Conservation (phyloP, 2,113 vertebrate genomes). For the Cyanoramphus novaezelandiae region DNA sequence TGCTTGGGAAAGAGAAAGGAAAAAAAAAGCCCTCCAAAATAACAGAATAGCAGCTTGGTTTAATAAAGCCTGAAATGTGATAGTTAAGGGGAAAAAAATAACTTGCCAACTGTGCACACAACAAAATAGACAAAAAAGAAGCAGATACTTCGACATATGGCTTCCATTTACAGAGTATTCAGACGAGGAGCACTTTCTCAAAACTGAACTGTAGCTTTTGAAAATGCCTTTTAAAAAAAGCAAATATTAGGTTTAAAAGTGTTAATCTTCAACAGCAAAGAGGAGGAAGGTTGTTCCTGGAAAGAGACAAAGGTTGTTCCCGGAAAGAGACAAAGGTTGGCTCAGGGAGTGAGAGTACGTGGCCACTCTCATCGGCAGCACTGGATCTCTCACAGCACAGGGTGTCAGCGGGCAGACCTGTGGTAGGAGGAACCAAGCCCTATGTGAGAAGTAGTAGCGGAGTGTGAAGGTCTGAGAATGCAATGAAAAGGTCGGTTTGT, state of each 20-base stretch:
- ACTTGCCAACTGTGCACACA: constrained; percentile 38
- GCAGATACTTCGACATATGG: constrained; percentile 45
- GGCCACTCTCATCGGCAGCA: accelerated
- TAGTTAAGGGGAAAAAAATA: constrained; percentile 40
- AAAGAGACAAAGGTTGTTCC: background rate
- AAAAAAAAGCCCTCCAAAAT: background rate
- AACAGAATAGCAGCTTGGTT: constrained; percentile 50
- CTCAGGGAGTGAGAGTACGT: background rate
- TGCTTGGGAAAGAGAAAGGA: background rate
- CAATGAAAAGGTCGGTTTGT: accelerated
- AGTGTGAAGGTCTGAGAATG: background rate
- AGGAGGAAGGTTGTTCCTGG: background rate
- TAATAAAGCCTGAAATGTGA: constrained; percentile 52
- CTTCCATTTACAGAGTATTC: constrained; percentile 21
- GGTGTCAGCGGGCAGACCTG: background rate
- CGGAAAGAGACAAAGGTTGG: background rate
- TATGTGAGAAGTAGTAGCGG: background rate
- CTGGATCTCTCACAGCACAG: background rate
- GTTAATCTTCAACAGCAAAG: background rate
- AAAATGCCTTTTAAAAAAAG: background rate
- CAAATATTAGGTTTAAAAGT: background rate
- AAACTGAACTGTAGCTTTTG: background rate
- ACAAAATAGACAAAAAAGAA: constrained; percentile 41
- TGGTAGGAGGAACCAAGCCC: background rate
- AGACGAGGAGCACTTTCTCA: background rate